Evolutionary conservation across 2,888 invertebrate species (phyloP).

Genomic region (Anticlea derivata): DNA sequence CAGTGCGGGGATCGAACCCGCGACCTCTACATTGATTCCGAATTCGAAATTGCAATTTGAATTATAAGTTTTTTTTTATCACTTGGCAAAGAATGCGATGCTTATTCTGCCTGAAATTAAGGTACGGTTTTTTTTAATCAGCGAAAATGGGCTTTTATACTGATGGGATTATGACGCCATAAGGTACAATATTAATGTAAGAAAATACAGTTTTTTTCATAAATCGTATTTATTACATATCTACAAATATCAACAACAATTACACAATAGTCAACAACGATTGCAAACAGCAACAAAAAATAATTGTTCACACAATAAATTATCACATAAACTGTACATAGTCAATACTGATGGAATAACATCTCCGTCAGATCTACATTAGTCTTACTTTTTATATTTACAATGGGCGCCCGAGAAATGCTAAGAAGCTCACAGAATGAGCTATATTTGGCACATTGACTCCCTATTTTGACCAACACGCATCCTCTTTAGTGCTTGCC

Average conservation of each 20-base stretch:
- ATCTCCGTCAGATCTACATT: conserved; percentile 68
- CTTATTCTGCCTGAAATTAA: too few relatives aligned
- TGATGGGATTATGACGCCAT: too few relatives aligned
- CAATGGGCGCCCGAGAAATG: conserved; percentile 52
- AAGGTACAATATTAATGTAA: too few relatives aligned
- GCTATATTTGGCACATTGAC: conserved; percentile 43
- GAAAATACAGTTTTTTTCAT: conserved; percentile 2
- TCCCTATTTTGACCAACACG: neutral
- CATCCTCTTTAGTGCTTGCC: conserved; percentile 71
- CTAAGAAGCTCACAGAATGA: conserved; percentile 49
- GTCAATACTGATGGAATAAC: conserved; percentile 63
- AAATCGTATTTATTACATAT: conserved; percentile 29
- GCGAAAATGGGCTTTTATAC: too few relatives aligned
- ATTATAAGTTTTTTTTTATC: too few relatives aligned
- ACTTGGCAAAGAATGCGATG: neutral
- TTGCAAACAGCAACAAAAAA: conserved; percentile 65
- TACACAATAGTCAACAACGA: conserved; percentile 81
- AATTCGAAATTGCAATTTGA: too few relatives aligned
- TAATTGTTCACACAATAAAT: conserved; percentile 75
- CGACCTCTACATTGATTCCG: too few relatives aligned
- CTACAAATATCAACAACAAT: conserved; percentile 70
- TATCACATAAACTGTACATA: conserved; percentile 65
- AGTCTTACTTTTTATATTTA: conserved; percentile 58
- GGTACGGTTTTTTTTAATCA: too few relatives aligned
- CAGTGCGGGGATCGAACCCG: too few relatives aligned